These are phyloP conservation scores for Cerceris rybyensis DNA, from an alignment of 2,888 invertebrate species.

Conservation along the genomic window DNA sequence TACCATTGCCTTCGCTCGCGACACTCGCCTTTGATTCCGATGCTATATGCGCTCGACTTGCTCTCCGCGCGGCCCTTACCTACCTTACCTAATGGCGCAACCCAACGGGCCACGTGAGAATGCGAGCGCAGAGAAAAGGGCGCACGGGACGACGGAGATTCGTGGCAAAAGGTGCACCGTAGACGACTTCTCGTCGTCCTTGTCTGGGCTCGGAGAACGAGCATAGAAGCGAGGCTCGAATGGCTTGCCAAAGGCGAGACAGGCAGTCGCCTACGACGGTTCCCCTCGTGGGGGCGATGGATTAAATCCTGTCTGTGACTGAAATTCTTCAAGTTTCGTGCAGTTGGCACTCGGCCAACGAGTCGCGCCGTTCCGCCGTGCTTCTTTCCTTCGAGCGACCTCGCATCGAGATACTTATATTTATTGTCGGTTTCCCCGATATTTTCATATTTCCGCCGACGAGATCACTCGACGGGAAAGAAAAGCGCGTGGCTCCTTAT, in stretches of 20 bases:
- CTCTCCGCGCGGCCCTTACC: constrained; percentile 38
- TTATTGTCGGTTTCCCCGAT: not conserved
- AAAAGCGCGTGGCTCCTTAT: constrained; percentile 2
- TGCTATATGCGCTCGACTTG: constrained; percentile 11
- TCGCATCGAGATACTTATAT: not conserved
- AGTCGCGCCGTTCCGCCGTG: not conserved
- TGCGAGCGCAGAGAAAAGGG: constrained; percentile 33
- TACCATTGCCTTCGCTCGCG: too few relatives aligned
- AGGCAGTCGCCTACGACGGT: constrained; percentile 41
- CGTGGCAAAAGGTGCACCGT: constrained; percentile 34
- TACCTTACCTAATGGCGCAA: constrained; percentile 33
- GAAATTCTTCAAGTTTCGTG: constrained; percentile 38
- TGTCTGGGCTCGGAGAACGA: not conserved
- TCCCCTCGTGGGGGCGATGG: constrained; percentile 30
- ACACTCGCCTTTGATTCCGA: too few relatives aligned
- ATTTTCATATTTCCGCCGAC: not conserved
- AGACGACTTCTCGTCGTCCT: constrained; percentile 30
- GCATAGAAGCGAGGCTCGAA: constrained; percentile 22
- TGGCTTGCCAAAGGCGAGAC: constrained; percentile 46
- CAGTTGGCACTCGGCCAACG: constrained; percentile 45
- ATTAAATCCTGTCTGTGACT: constrained; percentile 43
- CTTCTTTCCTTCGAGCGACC: not conserved
- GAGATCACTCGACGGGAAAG: not conserved
- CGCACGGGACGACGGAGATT: constrained; percentile 23
- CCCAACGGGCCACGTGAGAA: constrained; percentile 30